Percentiles rank a stretch among this genome's conserved stretches.
These are phyloP conservation scores for Bubo bubo DNA, from an alignment of 2,113 vertebrate species.

Conservation along the genomic window DNA sequence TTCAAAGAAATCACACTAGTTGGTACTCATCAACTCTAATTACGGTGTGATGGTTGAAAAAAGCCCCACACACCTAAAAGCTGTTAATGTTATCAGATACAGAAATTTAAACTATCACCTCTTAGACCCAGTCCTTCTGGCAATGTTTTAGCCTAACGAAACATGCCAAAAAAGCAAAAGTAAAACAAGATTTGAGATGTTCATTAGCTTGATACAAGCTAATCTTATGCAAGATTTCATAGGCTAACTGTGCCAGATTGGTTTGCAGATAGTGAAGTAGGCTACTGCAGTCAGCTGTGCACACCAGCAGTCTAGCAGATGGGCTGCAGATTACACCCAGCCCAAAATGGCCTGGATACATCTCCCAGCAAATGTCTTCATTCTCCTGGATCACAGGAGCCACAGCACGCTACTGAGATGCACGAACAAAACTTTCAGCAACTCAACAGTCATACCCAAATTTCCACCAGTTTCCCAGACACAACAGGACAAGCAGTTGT, in stretches of 20 bases:
- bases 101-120: neutral
- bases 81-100: neutral
- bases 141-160: neutral
- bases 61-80: neutral
- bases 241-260: neutral
- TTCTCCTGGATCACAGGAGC: neutral
- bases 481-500: neutral
- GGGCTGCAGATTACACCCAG: neutral
- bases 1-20: neutral
- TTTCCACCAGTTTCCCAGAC: neutral
- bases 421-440: neutral
- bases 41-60: fast-evolving
- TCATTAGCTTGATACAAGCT: neutral
- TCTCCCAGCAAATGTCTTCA: neutral
- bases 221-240: neutral
- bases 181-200: neutral
- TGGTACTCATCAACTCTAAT: neutral
- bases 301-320: slow-evolving; percentile 4
- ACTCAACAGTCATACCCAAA: neutral
- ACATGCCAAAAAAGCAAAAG: neutral
- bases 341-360: neutral
- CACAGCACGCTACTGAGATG: neutral
- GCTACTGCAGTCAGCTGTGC: slow-evolving; percentile 6
- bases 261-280: slow-evolving; percentile 5
- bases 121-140: neutral